Base-by-base conservation (phyloP, 2,113 vertebrate genomes). In the Nematolebias whitei region DNA sequence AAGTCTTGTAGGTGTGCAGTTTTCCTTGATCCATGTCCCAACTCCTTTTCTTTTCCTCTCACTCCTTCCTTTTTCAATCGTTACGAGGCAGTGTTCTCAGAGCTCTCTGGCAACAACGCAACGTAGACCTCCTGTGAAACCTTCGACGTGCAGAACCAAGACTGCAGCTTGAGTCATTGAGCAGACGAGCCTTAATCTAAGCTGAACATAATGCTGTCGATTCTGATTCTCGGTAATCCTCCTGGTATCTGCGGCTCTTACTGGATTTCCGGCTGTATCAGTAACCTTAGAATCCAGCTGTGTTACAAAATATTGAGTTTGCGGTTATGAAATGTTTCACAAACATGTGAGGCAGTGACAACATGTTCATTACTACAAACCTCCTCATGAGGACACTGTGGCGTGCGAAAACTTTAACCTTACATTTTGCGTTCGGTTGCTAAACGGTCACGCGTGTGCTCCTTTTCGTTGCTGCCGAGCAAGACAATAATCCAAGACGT, bases 1-100 rank as follows among this genome's bases (percentile, higher is more conserved):
- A 55, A 12, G 44, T 71, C 51, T 50, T 71, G 72, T 75, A 81
- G 78, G 72, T 76, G 82, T 79, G 55, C 26, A 57, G 54, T 10
- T 13, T 39, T 76, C 50, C 80, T 76, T 84, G 60, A 72, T 84
- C 64, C 57, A 62, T 38, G 6, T 70, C 51, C 72, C 48, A 52
- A 26, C 52, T 66, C 53, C 41, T 54, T 52, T 35, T 50, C 40
- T 63, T 38, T 48, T 19, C 12, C 3, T 20, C 50, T 78, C 50
- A 18, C 20, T 68, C 51, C 54, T 63, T 60, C 39, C 39, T 78
- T 73, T 63, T 29, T 43, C 32, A 51, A 47, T 68, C 52, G 63
- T 24, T 62, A 50, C 10, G 41, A 64, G 57, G 45, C 55, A 47
- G 50, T 61, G 66, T 73, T 84, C 68, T 73, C 20, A 0, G 10